Evolutionary conservation across 1,140 invertebrate genomes (phyloP), one percentile per base, ranked within the genome.

Genomic region (Drosophila biarmipes): DNA sequence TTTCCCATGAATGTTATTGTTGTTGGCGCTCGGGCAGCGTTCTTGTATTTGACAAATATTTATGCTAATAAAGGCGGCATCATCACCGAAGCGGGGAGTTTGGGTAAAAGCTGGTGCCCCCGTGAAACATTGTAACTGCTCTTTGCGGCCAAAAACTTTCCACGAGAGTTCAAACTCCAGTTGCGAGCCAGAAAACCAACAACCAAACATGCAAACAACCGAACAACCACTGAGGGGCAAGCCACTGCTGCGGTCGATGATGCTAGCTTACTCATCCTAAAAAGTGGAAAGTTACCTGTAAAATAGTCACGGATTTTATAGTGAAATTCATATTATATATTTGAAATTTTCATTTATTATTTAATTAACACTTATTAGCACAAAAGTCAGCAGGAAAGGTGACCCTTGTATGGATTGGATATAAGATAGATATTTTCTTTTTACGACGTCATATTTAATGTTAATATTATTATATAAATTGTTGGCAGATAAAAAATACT

Each of bases 41-140:
- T 78, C 43, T 56, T 71, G 81, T 56, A 77, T 85, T 85, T 86
- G 78, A 85, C 81, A 85, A 85, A 85, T 85, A 85, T 85, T 80
- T 85, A 85, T 85, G 81, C 81, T 86, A 85, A 85, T 85, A 85
- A 85, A 85, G 77, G 81, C 75, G 72, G 48, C 58, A 76, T 15
- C 15, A 17, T 40, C 40, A 43, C 15, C 12, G 35, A 5, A n/a
- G 35, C 14, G 35, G 35, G 35, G 35, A 37, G 5, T 14, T 17
- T 31, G 29, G 29, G 29, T 15, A 5, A 42, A 19, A 43, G 11
- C 4, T 46, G 59, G 42, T 48, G 54, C 53, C 56, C 57, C 53
- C 54, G 24, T 46, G 43, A 54, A 77, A 73, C 63, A 62, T 57
- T 58, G 35, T 67, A 68, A 55, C 52, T 75, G 54, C 52, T 75